Evolutionary conservation across 1,140 invertebrate species (phyloP), one percentile per base, ranked within the genome.

Genomic region (Pollicipes pollicipes): DNA sequence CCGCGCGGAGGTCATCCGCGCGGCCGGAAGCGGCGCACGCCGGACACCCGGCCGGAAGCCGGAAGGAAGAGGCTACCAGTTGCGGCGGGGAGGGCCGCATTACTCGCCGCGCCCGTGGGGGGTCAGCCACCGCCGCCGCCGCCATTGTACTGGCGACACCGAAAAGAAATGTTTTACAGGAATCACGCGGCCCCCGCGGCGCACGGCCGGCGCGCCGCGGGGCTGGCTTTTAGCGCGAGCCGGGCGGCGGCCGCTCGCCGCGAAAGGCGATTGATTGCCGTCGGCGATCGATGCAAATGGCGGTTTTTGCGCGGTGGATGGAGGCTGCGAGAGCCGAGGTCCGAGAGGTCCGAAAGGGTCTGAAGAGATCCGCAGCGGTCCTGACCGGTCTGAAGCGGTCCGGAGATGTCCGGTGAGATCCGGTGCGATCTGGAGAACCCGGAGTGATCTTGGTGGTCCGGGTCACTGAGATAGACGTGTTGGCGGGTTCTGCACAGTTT

Each of bases 101-200:
- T 58, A 58, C 45, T 58, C 45, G 45, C 45, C 21, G 10, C 10
- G 13, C 6, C 45, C 8, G 45, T 58, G 13, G 6, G 45, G 6
- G 6, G 45, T 2, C 45, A 3, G 45, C 45, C 45, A 21, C 45
- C 45, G 45, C 10, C 45, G 45, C 45, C 45, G 45, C 10, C 45
- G 45, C 45, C 45, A 58, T 58, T 58, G 45, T 58, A 21, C 10
- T 21, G 45, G 13, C 45, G 24, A 58, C 45, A 58, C 45, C 45
- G 45, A 58, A 58, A 58, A 58, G 45, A 58, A 58, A 58, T 58
- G 45, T 58, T 58, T 58, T 58, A 58, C 45, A 58, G 45, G 45
- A 58, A 58, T 58, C 45, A 58, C 13, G 45, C 45, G 45, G 45
- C 45, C 2, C 45, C 45, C 45, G 45, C 45, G 45, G 45, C 45